Evolutionary conservation across 2,113 vertebrate genomes (phyloP).

Genomic region (Perca schrenkii): DNA sequence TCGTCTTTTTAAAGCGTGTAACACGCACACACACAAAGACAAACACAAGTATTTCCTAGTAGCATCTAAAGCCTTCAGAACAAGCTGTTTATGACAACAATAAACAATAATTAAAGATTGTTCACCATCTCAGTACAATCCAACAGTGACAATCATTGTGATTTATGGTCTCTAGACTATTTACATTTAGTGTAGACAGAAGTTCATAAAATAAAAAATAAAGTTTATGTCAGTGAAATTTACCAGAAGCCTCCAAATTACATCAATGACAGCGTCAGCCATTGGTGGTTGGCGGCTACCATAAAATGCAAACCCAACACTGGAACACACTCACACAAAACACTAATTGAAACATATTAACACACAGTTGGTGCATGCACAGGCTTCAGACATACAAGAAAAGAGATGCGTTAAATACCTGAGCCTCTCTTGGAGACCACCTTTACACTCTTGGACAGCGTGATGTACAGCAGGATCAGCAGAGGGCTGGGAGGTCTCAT

Average conservation of each 20-base stretch:
- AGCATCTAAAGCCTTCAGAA: not conserved
- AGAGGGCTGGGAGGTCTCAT: constrained; percentile 84
- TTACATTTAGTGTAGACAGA: not conserved
- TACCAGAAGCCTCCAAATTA: constrained; percentile 14
- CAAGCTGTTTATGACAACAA: not conserved
- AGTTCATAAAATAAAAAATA: constrained; percentile 16
- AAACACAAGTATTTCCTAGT: not conserved
- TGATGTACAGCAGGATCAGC: constrained; percentile 81
- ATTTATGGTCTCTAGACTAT: not conserved
- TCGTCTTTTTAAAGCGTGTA: constrained; percentile 21
- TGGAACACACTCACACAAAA: not conserved
- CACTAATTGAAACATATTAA: not conserved
- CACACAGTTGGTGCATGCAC: not conserved
- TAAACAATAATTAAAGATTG: constrained; percentile 3
- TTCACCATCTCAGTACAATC: constrained; percentile 6
- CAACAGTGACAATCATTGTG: not conserved
- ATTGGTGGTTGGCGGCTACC: not conserved
- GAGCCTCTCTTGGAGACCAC: constrained; percentile 84
- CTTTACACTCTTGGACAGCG: constrained; percentile 79
- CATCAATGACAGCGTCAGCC: not conserved
- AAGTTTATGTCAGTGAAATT: not conserved
- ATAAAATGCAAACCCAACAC: not conserved
- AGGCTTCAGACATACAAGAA: not conserved
- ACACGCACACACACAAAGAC: not conserved
- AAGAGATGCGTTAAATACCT: constrained; percentile 63